Base-by-base conservation (phyloP, 2,888 invertebrate species). In the Ormyrus rosae region DNA sequence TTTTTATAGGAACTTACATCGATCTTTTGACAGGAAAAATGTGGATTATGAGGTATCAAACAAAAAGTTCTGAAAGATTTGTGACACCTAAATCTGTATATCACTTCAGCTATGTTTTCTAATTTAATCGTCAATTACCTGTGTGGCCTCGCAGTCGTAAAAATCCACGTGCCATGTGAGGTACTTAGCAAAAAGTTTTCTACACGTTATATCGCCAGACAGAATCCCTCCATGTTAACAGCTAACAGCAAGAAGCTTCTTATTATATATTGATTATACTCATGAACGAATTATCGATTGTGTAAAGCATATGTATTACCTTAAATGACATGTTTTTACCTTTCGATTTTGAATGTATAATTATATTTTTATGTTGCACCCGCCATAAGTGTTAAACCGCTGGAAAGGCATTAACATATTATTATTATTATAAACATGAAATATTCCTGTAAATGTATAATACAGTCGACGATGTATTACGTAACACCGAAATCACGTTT, bases 131-230 rank as follows among this genome's bases (percentile, higher is more conserved):
- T 60, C 45, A 71, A 63, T 34, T 34, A 19, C 51, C 45, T 70
- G 75, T 78, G 85, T 89, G 87, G 88, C 88, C 90, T 90, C 90
- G 88, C 90, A 90, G 90, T 87, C 85, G 88, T 85, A 86, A 86
- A 81, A 86, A 82, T 86, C 89, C 90, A 89, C 89, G 86, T 87
- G 87, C 85, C 86, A 86, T 86, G 86, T 87, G 86, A 86, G 85
- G 82, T 85, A 76, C 80, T 72, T 82, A 63, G 75, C 70, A 82
- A 81, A 78, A 78, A 81, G 78, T 77, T 82, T 78, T 78, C 80
- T 82, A 82, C 80, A 80, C 69, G 72, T 79, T 76, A 69, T 80
- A 67, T 80, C 63, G 67, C 65, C 68, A 77, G 71, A 75, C 61
- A 56, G 64, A 76, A 60, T 79, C 69, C 72, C 64, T 81, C 58